Base-by-base conservation (phyloP, 2,113 vertebrate genomes). In the Dryoscopus gambensis region DNA sequence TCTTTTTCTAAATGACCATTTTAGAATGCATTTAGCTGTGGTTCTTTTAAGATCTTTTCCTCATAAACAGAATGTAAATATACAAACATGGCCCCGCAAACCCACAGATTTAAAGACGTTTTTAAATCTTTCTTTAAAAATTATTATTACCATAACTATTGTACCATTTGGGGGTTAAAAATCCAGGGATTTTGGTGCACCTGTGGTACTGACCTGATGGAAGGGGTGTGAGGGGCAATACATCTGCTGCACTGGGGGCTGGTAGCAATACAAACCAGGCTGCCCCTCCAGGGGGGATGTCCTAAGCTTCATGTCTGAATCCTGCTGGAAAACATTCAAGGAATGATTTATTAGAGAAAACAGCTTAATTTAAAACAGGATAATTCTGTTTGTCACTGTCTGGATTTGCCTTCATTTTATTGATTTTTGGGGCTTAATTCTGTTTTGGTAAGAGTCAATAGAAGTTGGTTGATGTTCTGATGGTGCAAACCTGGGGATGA, bases 211-310 rank as follows among this genome's bases (percentile, higher is more conserved):
- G 93, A 98, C 98, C 98, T 98, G 98, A 9, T 98, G 98, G 92
- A 98, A 98, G 17, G 98, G 96, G 44, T 98, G 98, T 18, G 98
- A 97, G 44, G 98, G 71, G 33, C 98, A 98, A 30, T 98, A 98
- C 95, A 98, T 97, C 57, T 98, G 97, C 49, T 98, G 98, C 85
- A 98, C 83, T n/a, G 95, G 97, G 25, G 98, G 97, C 91, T 98
- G 98, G 84, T 98, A 98, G 94, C 98, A 98, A 11, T 98, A 98
- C 87, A 98, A 81, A 40, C 97, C 96, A 15, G 97, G 96, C 53
- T 97, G 97, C 44, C 93, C 98, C 50, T 98, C 98, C 95, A 98
- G 83, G 25, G 97, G 87, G 12, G 94, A 76, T 28, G 98, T 94
- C 93, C 98, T 98, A 37, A 98, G 92, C 84, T 98, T 98, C 31